Base-by-base conservation (phyloP, 2,797 vertebrate genomes). In the Ptychadena robeensis region DNA sequence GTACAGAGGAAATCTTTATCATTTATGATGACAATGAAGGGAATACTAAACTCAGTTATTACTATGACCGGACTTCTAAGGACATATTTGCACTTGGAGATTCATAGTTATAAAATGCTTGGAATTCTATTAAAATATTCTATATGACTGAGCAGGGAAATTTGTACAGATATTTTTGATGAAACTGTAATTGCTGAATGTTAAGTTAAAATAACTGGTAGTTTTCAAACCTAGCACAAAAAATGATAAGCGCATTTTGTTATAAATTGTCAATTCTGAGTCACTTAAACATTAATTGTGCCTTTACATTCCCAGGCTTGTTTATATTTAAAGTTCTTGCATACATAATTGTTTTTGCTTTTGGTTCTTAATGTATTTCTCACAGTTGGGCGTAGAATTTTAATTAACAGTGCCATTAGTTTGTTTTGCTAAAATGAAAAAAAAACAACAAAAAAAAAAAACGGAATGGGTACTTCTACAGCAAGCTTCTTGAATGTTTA, bases 141-240 rank as follows among this genome's bases (percentile, higher is more conserved):
- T 65, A 0, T 32, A 59, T 79, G 31, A 67, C 66, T 44, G n/a
- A 72, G 38, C 48, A 44, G 61, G 48, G 79, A 78, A 30, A 63
- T 14, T 2, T 82, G 80, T 82, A 82, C 65, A 75, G 63, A 66
- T 68, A 44, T 84, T 79, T 83, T 83, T 80, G 40, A 81, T 69
- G 34, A 76, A 37, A n/a, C 14, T 48, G 32, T 73, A 69, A 74
- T 74, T 74, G 61, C 73, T 63, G 12, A 44, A 71, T 61, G 18
- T 80, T 57, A 61, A 53, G 27, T 80, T 69, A 69, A 72, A 72
- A 53, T 14, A 74, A 28, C 48, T 32, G 34, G 32, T 68, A 28
- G 66, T 25, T 69, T 40, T 2, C 18, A 8, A 63, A 25, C 31
- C 27, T 25, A 35, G 37, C 38, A 35, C 32, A 40, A 22, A 18